Percentiles rank a stretch among this genome's conserved stretches.
These are phyloP conservation scores for Lagria hirta DNA, from an alignment of 2,888 invertebrate genomes.

Conservation along the genomic window DNA sequence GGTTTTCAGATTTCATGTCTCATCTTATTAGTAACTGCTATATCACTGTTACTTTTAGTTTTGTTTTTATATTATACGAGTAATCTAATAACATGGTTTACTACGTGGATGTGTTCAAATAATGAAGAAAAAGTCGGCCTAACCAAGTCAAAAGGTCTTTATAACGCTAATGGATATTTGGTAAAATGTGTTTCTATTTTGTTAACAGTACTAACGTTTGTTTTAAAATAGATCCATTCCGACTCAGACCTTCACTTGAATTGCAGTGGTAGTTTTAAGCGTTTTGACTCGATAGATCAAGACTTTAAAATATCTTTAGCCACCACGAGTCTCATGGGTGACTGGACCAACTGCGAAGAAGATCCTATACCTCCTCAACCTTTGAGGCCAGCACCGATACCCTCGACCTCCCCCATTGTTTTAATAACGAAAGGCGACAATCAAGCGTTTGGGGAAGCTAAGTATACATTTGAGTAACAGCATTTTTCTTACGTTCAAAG, in stretches of 20 bases:
- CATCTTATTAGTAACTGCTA: conserved; percentile 50
- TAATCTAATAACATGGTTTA: conserved; percentile 54
- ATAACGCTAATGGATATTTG: conserved; percentile 68
- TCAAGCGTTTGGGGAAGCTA: no score
- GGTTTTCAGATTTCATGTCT: conserved; percentile 49
- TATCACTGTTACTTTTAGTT: conserved; percentile 47
- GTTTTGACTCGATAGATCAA: conserved; percentile 65
- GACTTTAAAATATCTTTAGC: conserved; percentile 58
- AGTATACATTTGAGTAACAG: no score
- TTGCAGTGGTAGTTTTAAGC: conserved; percentile 64
- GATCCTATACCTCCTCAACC: conserved; percentile 66
- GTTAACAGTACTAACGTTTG: conserved; percentile 1
- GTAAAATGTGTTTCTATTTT: conserved; percentile 52
- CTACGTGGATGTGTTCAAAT: conserved; percentile 57
- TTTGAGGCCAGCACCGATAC: conserved; percentile 61
- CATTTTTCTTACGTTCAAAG: no score
- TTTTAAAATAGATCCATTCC: conserved; percentile 58
- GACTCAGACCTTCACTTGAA: conserved; percentile 66
- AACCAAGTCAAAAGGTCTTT: conserved; percentile 58
- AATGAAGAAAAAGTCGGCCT: conserved; percentile 60
- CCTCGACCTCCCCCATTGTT: conserved; percentile 34
- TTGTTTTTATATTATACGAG: conserved; percentile 51
- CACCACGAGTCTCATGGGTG: conserved; percentile 48
- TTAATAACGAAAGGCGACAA: conserved; percentile 20
- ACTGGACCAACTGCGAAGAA: conserved; percentile 39